phyloP scores from a whole-genome alignment of 2,797 vertebrate genomes.

The Crocodylus rhombifer region DNA sequence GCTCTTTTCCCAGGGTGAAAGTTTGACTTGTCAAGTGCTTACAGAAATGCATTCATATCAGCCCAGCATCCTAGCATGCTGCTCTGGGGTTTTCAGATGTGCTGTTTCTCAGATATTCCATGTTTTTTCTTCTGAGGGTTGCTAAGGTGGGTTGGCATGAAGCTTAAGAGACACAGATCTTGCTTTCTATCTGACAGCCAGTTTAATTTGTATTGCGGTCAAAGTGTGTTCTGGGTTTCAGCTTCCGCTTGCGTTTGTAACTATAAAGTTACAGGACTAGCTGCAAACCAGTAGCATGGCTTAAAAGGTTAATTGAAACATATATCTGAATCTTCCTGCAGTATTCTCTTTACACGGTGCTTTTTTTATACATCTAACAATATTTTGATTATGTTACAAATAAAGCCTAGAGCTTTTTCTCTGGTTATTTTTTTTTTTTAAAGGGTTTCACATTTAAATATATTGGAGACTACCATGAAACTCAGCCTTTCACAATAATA shows the following conservation, averaged over 20 bases:
- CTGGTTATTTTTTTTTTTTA: slow-evolving; percentile 15
- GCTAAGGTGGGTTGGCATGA: slow-evolving; percentile 56
- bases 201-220: slow-evolving; percentile 44
- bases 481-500: not conserved
- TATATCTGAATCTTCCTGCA: slow-evolving; percentile 75
- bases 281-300: slow-evolving; percentile 70
- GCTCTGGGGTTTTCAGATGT: slow-evolving; percentile 52
- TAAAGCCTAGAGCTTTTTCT: slow-evolving; percentile 70
- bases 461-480: slow-evolving; percentile 49
- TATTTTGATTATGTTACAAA: slow-evolving; percentile 75
- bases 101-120: slow-evolving; percentile 45
- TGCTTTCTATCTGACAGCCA: slow-evolving; percentile 52
- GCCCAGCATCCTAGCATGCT: slow-evolving; percentile 59
- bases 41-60: slow-evolving; percentile 82
- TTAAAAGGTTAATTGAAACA: slow-evolving; percentile 66
- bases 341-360: slow-evolving; percentile 78
- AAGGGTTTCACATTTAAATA: slow-evolving; percentile 52
- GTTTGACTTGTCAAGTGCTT: slow-evolving; percentile 74
- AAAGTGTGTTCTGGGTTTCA: slow-evolving; percentile 55
- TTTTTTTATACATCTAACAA: slow-evolving; percentile 80
- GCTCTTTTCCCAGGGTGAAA: slow-evolving; percentile 74
- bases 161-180: slow-evolving; percentile 59
- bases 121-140: slow-evolving; percentile 39
- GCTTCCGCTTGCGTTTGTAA: slow-evolving; percentile 64
- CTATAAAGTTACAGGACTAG: slow-evolving; percentile 67